Evolutionary conservation across 2,888 invertebrate species (phyloP).

Genomic region (Sympetrum striolatum): DNA sequence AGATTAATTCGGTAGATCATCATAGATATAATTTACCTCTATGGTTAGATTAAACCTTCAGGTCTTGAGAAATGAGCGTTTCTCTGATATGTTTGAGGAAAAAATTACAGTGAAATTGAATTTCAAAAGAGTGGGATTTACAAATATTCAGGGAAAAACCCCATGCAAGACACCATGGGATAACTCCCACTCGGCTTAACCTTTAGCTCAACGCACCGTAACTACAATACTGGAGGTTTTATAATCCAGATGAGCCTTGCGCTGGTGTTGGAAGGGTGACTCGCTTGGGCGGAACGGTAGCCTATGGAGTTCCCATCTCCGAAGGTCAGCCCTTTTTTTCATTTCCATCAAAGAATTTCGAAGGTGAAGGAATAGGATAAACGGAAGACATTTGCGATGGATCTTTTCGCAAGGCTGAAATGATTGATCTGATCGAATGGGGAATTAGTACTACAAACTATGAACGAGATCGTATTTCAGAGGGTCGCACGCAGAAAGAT

Average conservation of each 20-base stretch:
- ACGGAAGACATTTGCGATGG: background rate
- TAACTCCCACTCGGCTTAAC: too few relatives aligned
- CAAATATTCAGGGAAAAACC: too few relatives aligned
- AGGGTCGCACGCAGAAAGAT: background rate
- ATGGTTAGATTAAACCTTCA: too few relatives aligned
- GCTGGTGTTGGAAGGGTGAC: background rate
- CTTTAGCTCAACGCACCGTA: too few relatives aligned
- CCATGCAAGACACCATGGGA: too few relatives aligned
- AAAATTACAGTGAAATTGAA: too few relatives aligned
- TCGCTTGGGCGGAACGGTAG: background rate
- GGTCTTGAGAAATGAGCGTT: too few relatives aligned
- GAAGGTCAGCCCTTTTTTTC: background rate
- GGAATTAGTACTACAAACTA: background rate
- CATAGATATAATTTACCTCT: too few relatives aligned
- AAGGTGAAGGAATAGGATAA: background rate
- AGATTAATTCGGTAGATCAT: too few relatives aligned
- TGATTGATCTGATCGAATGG: background rate
- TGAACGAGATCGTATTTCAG: background rate
- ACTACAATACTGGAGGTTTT: too few relatives aligned
- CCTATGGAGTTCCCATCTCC: background rate
- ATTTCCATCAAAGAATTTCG: background rate
- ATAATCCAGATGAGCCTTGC: background rate
- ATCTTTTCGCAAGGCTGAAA: background rate
- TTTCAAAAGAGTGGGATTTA: too few relatives aligned
- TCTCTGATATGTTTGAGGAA: too few relatives aligned